These are phyloP conservation scores for Myripristis murdjan DNA, from an alignment of 2,797 vertebrate species.

Conservation along the genomic window DNA sequence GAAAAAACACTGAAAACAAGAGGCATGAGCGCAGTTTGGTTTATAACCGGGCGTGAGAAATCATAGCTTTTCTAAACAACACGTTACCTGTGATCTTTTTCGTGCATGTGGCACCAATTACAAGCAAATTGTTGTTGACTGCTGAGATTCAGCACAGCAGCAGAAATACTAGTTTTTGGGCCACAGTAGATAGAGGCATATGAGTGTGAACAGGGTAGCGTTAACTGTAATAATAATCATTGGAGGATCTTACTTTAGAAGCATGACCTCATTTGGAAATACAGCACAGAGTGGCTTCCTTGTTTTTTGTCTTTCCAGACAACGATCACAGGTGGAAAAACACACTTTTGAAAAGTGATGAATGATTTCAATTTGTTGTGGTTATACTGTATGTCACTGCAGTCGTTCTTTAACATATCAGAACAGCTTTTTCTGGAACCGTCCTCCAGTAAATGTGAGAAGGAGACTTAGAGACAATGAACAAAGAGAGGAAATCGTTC, in stretches of 20 bases:
- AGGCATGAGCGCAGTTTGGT: constrained; percentile 21
- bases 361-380: constrained; percentile 5
- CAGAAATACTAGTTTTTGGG: constrained; percentile 4
- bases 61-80: constrained; percentile 25
- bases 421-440: background rate
- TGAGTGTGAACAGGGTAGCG: constrained; percentile 3
- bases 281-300: constrained; percentile 20
- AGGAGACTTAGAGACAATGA: constrained; percentile 7
- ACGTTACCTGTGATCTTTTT: constrained; percentile 36
- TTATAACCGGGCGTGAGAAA: constrained; percentile 30
- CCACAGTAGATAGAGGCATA: background rate
- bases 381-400: background rate
- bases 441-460: background rate
- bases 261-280: constrained; percentile 43
- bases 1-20: constrained; percentile 7
- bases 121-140: constrained; percentile 41
- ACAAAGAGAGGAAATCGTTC: constrained; percentile 17
- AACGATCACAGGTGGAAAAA: background rate
- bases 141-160: constrained; percentile 34
- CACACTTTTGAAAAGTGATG: background rate
- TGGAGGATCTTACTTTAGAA: constrained; percentile 36
- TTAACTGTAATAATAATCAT: constrained; percentile 54
- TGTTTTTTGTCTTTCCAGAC: constrained; percentile 14
- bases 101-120: constrained; percentile 30
- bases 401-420: background rate